Evolutionary conservation across 1,140 invertebrate species (phyloP), one percentile per base, ranked within the genome.

Genomic region (Hydropsyche tenuis): DNA sequence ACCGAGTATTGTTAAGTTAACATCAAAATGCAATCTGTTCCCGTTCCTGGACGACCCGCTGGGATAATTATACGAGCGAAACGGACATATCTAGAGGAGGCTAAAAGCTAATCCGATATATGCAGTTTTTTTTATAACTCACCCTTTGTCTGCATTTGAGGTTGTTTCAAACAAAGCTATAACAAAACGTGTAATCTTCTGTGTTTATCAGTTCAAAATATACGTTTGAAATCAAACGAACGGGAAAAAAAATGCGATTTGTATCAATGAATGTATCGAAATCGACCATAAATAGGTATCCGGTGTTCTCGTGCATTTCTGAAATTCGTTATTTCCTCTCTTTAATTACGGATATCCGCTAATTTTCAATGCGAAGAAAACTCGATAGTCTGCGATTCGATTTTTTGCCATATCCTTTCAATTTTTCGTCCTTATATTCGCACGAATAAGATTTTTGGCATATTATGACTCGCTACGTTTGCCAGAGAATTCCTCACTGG

Each of bases 291-390:
- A 70, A 27, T 16, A 70, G 25, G 18, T 64, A 70, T 76, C 75
- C 75, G 68, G 75, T 63, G 48, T 56, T 56, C 30, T 53, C 66
- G 43, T 63, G 69, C 48, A 16, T 73, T 69, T 45, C 66, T 69
- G 46, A 73, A 73, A 73, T 76, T 76, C 62, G 68, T 51, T 69
- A 76, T 76, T 76, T 76, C 75, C 75, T 16, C 45, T 71, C 53
- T 53, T 69, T 68, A 73, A 48, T 64, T 56, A 60, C 60, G 75
- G 75, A 76, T 72, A 72, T 76, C 75, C 75, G 72, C 62, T 72
- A 73, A 76, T 73, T 76, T 70, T 72, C 43, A 76, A 72, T 76
- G 72, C 71, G 68, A 69, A 42, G 69, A 73, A 73, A 70, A 42
- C 45, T 48, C 45, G 14, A 14, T 3, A 48, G 45, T 16, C 30